A percentile compares a stretch with the other conserved stretches of the same genome.
Conservation (phyloP, 1,140 invertebrate species). For the Gonatopus flavifemur region DNA sequence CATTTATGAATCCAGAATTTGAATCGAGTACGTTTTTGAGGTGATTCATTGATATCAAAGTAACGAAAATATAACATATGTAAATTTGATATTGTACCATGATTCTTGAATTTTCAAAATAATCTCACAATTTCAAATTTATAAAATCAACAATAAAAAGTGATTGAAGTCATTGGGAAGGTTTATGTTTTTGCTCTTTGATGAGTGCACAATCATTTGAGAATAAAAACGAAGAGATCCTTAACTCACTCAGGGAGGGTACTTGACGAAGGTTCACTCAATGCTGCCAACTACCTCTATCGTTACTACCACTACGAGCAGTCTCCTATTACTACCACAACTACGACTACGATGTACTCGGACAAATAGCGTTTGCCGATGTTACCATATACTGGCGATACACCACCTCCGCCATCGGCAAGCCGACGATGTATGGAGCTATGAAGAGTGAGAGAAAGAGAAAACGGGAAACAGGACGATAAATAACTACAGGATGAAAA, state of each 20-base stretch:
- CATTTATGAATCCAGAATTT: no score
- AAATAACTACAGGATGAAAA: slow-evolving; percentile 56
- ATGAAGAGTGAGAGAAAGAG: slow-evolving; percentile 23
- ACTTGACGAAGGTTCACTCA: slow-evolving; percentile 43
- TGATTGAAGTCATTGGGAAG: no score
- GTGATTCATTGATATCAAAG: no score
- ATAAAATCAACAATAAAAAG: no score
- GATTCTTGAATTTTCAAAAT: no score
- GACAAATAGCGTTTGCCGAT: slow-evolving; percentile 31
- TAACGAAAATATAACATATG: no score
- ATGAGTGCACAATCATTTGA: no score
- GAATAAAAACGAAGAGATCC: slow-evolving; percentile 27
- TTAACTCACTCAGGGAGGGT: slow-evolving; percentile 29
- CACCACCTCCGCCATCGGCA: slow-evolving; percentile 34
- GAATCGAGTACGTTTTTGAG: no score
- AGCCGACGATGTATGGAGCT: slow-evolving; percentile 21
- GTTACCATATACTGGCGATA: slow-evolving; percentile 20
- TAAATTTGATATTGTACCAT: no score
- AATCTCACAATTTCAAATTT: no score
- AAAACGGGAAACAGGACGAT: slow-evolving; percentile 41
- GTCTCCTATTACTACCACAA: no score
- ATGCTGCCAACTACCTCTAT: slow-evolving; percentile 9
- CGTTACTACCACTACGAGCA: slow-evolving; percentile 7
- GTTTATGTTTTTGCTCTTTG: no score
- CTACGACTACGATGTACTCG: slow-evolving; percentile 18